These are phyloP conservation scores for Mormoops blainvillei DNA, from an alignment of 2,113 vertebrate species.

Conservation along the genomic window DNA sequence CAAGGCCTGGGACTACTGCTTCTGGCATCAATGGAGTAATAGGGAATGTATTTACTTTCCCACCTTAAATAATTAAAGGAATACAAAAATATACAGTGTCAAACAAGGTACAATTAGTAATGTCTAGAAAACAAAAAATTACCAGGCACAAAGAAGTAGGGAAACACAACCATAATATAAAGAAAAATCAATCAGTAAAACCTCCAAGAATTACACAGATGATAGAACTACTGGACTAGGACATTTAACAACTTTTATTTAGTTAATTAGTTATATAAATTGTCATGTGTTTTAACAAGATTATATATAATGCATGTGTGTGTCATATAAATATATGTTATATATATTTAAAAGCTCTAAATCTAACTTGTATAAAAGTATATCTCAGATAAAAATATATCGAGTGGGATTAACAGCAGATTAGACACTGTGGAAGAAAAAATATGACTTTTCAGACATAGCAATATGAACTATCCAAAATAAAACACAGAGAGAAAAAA, in stretches of 20 bases:
- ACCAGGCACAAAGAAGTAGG: not conserved
- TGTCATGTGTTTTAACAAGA: not conserved
- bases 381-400: not conserved
- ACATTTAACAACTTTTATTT: not conserved
- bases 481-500: not conserved
- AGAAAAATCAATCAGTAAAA: conserved; percentile 8
- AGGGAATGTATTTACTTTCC: not conserved
- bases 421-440: too few species aligned
- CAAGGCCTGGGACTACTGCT: not conserved
- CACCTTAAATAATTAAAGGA: not conserved
- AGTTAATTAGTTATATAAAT: not conserved
- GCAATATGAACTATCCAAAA: not conserved
- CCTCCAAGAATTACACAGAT: too few species aligned
- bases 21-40: not conserved
- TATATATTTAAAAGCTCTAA: not conserved
- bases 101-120: not conserved
- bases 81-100: not conserved
- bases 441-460: not conserved
- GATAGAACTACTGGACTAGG: not conserved
- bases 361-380: not conserved
- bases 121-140: conserved; percentile 3
- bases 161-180: not conserved
- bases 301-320: not conserved
- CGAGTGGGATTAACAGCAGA: not conserved
- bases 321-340: not conserved